Base-by-base conservation (phyloP, 1,140 invertebrate species). In the Hylaeus volcanicus region DNA sequence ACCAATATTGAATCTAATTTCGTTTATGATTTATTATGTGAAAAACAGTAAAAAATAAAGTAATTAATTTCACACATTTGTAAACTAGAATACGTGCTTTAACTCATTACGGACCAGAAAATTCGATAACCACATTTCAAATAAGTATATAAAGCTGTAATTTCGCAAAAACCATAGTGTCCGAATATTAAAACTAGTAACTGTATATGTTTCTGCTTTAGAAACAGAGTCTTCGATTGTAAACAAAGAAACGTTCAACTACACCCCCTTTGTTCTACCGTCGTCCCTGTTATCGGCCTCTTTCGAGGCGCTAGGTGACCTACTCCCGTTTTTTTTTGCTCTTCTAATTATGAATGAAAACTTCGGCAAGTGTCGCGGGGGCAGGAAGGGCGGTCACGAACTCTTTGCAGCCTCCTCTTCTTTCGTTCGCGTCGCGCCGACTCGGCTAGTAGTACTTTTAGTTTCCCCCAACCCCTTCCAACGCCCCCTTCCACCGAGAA, bases 331-430 rank as follows among this genome's bases (percentile, higher is more conserved):
- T 81, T 77, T 68, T 61, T 73, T 63, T 76, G 88, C 88, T 88
- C 83, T 90, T 92, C 90, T 93, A 93, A 93, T 93, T 93, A 93
- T 92, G 92, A 93, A 92, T 93, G 92, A 91, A 92, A 91, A 91
- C 89, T 86, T 89, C 87, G 86, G 79, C 83, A 82, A 80, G 79
- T 71, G 84, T 58, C 66, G 77, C 66, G 63, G n/a, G 3, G 41
- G 8, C 26, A 41, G 53, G 55, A 53, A 37, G 53, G 61, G 63
- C 71, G 53, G 60, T 63, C 65, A 74, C 71, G 45, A 73, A 63
- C 58, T 63, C 56, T 51, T 73, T 43, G 69, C 69, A 5, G 43
- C 69, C 66, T 64, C 64, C 55, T 79, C 71, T 72, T 84, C 74
- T 82, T 79, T 82, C 73, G 48, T 60, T 66, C 39, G 43, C 73